These are phyloP conservation scores for Ctenomys sociabilis DNA, from an alignment of 2,113 vertebrate species.

Conservation along the genomic window DNA sequence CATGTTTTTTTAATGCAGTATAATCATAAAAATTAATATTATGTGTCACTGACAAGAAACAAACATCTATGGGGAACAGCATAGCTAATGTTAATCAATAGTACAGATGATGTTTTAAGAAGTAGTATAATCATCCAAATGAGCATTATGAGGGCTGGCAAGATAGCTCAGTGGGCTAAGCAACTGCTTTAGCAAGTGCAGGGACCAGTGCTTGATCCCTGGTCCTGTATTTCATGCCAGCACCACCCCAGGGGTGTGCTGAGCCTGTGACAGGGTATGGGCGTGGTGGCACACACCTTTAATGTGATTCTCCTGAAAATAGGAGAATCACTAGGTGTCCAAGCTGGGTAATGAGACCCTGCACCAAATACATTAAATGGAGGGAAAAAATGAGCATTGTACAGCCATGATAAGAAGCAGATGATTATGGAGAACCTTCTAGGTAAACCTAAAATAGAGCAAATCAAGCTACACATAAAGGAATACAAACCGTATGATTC, in stretches of 20 bases:
- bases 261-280: too few relatives aligned
- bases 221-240: rapidly evolving
- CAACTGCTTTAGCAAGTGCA: too few relatives aligned
- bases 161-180: too few relatives aligned
- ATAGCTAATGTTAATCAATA: neutral
- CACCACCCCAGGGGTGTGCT: too few relatives aligned
- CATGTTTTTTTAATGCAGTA: neutral
- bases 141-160: neutral
- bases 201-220: too few relatives aligned
- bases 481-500: neutral
- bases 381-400: too few relatives aligned
- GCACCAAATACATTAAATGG: too few relatives aligned
- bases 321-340: too few relatives aligned
- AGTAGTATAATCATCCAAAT: neutral
- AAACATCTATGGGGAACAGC: neutral
- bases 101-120: neutral
- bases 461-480: constrained; percentile 37
- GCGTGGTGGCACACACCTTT: too few relatives aligned
- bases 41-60: neutral
- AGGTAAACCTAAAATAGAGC: neutral
- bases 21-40: neutral
- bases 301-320: too few relatives aligned
- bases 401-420: neutral
- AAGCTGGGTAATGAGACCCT: too few relatives aligned
- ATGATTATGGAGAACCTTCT: neutral